These are phyloP conservation scores for Drosophila teissieri DNA, from an alignment of 1,140 invertebrate genomes.

Conservation along the genomic window DNA sequence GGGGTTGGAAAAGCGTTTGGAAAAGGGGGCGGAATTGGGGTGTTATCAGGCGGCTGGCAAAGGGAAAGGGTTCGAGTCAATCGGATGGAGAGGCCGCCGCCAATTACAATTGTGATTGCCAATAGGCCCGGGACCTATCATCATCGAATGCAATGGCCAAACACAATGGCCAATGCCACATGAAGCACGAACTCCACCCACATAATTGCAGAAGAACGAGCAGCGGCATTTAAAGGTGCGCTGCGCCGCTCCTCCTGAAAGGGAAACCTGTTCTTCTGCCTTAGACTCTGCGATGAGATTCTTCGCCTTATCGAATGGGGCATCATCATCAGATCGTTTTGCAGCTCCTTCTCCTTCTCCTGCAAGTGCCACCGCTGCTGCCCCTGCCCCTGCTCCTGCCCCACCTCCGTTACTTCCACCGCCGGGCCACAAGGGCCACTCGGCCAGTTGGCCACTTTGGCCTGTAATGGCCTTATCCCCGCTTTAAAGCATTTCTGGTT, in stretches of 20 bases:
- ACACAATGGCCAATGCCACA: conserved; percentile 75
- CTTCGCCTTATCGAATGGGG: conserved; percentile 8
- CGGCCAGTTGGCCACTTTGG: conserved; percentile 50
- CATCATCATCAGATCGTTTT: not conserved
- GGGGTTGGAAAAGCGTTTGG: not conserved
- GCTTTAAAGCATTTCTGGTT: conserved; percentile 81
- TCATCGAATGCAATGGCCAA: conserved; percentile 65
- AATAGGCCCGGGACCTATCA: conserved; percentile 74
- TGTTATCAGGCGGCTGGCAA: no score
- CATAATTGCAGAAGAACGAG: conserved; percentile 52
- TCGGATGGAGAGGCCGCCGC: conserved; percentile 52
- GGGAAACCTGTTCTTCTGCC: conserved; percentile 16
- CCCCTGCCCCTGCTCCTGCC: no score
- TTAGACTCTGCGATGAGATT: conserved; percentile 9
- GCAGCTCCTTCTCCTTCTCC: conserved; percentile 4
- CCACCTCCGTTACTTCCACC: no score
- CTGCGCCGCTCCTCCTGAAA: not conserved
- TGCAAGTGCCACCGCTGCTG: not conserved
- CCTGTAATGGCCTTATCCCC: conserved; percentile 72
- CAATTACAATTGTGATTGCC: conserved; percentile 73
- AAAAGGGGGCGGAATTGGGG: not conserved
- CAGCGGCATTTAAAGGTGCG: conserved; percentile 11
- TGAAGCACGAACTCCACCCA: conserved; percentile 75
- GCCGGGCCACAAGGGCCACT: conserved; percentile 15
- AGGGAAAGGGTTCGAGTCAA: conserved; percentile 11